Evolutionary conservation across 2,888 invertebrate species (phyloP).

Genomic region (Diplazon laetatorius): DNA sequence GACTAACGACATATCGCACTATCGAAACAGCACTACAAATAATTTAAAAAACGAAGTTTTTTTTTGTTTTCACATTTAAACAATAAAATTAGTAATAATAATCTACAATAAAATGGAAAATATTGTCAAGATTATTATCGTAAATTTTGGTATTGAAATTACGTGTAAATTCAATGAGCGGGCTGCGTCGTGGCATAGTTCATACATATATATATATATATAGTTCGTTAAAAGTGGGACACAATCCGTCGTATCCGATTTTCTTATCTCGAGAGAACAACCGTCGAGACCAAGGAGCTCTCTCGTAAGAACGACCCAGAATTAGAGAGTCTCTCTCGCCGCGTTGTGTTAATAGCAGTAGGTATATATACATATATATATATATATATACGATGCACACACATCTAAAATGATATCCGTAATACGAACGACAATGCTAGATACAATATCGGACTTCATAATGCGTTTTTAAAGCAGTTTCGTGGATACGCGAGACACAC

Average conservation of each 20-base stretch:
- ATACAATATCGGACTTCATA: too few species aligned
- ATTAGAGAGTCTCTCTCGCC: slow-evolving; percentile 29
- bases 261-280: slow-evolving; percentile 53
- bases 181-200: slow-evolving; percentile 35
- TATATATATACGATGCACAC: too few species aligned
- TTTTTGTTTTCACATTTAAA: too few species aligned
- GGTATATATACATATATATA: too few species aligned
- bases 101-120: slow-evolving; percentile 19
- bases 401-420: too few species aligned
- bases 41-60: background rate
- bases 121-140: background rate
- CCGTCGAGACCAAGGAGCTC: slow-evolving; percentile 20
- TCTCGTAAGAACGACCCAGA: slow-evolving; percentile 18
- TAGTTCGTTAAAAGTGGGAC: slow-evolving; percentile 54
- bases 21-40: background rate
- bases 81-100: slow-evolving; percentile 3
- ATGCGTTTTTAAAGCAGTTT: slow-evolving; percentile 17
- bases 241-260: slow-evolving; percentile 56
- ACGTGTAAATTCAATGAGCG: slow-evolving; percentile 16
- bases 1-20: background rate
- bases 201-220: too few species aligned
- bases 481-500: slow-evolving; percentile 12
- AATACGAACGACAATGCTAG: too few species aligned
- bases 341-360: too few species aligned
- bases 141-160: background rate